Percentiles rank a stretch among this genome's conserved stretches.
These are phyloP conservation scores for Syngnathus floridae DNA, from an alignment of 2,113 vertebrate species.

Conservation along the genomic window DNA sequence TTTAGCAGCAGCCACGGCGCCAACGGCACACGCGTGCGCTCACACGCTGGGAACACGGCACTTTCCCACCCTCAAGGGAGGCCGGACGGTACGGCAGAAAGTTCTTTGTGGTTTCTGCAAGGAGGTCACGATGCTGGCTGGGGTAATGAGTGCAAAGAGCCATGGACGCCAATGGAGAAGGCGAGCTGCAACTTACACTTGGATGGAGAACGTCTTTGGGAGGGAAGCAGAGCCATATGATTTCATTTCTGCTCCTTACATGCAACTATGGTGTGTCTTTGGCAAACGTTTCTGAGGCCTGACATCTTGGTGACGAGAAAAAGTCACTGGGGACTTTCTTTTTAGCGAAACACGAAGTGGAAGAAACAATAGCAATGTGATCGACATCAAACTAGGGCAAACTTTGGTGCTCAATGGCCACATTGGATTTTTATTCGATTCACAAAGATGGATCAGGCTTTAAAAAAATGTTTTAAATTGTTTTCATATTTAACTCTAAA, in stretches of 20 bases:
- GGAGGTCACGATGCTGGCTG: constrained; percentile 52
- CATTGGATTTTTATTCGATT: too few relatives aligned
- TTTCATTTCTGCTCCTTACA: constrained; percentile 29
- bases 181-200: constrained; percentile 41
- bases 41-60: constrained; percentile 40
- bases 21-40: constrained; percentile 33
- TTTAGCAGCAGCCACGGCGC: constrained; percentile 56
- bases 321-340: neutral
- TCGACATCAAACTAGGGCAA: too few relatives aligned
- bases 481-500: too few relatives aligned
- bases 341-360: too few relatives aligned
- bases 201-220: constrained; percentile 47
- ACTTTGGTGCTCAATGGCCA: too few relatives aligned
- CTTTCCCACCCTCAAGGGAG: constrained; percentile 64
- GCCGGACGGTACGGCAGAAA: constrained; percentile 44
- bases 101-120: constrained; percentile 48
- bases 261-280: constrained; percentile 18
- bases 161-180: constrained; percentile 23
- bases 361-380: too few relatives aligned
- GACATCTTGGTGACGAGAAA: neutral
- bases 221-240: constrained; percentile 36
- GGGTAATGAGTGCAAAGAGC: constrained; percentile 33
- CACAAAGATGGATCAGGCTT: too few relatives aligned
- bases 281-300: neutral
- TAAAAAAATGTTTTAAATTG: too few relatives aligned